phyloP scores from a whole-genome alignment of 1,140 invertebrate genomes.

The Rhizoglyphus robini region DNA sequence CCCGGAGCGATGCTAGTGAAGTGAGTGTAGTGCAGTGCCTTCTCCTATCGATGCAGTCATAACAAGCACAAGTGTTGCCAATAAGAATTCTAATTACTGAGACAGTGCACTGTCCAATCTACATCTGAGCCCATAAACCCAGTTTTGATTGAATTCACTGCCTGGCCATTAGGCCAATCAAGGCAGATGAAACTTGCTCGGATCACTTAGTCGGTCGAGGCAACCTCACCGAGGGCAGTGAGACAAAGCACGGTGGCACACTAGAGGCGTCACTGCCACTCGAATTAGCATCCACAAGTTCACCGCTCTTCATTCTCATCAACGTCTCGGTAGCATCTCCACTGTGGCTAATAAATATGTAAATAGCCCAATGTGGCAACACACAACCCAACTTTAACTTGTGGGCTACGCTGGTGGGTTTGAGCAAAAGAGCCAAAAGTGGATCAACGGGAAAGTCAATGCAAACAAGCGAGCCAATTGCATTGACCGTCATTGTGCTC shows the following conservation, averaged over 20 bases:
- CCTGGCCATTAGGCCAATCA: not conserved
- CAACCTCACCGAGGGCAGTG: not conserved
- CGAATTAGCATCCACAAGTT: not conserved
- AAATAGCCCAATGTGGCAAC: not conserved
- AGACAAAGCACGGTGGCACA: not conserved
- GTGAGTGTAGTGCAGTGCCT: not conserved
- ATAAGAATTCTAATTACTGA: not conserved
- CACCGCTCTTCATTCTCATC: not conserved
- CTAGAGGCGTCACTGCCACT: not conserved
- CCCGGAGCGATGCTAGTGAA: no score
- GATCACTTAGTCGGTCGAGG: not conserved
- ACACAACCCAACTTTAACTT: no score
- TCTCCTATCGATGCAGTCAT: not conserved
- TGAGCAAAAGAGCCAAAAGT: not conserved
- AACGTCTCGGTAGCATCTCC: not conserved
- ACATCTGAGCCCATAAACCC: not conserved
- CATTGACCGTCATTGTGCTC: not conserved
- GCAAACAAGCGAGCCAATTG: not conserved
- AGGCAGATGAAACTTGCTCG: not conserved
- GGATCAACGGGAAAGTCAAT: slow-evolving; percentile 1
- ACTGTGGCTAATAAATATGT: slow-evolving; percentile 10
- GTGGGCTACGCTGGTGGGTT: not conserved
- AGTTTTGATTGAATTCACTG: slow-evolving; percentile 9
- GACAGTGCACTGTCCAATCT: not conserved
- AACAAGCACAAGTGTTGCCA: not conserved